A percentile compares a stretch with the other conserved stretches of the same genome.
These are phyloP conservation scores for Fukomys damarensis DNA, from an alignment of 2,113 vertebrate species.

Conservation along the genomic window DNA sequence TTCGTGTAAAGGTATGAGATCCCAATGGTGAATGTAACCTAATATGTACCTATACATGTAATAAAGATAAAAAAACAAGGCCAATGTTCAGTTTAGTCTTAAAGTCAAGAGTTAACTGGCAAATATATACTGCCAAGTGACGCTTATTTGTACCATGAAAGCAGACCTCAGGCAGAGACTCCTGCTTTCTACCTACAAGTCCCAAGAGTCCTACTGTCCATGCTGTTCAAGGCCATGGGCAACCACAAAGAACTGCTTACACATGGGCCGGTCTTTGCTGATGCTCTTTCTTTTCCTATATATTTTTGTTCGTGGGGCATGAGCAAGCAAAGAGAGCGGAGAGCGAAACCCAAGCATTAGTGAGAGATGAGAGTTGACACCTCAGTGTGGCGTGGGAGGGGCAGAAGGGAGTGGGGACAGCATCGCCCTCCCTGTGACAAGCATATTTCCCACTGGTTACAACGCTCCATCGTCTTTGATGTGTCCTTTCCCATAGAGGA, in stretches of 20 bases:
- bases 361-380: slow-evolving; percentile 62
- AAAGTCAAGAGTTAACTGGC: not conserved
- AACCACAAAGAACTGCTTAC: not conserved
- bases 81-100: not conserved
- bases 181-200: not conserved
- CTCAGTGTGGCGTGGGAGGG: slow-evolving; percentile 28
- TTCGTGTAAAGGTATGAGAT: too few species aligned
- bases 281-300: slow-evolving; percentile 8
- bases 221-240: not conserved
- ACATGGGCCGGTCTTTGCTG: not conserved
- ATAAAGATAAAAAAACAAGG: too few species aligned
- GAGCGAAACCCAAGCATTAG: slow-evolving; percentile 67
- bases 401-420: slow-evolving; percentile 16
- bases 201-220: not conserved
- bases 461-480: slow-evolving; percentile 59
- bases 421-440: slow-evolving; percentile 32
- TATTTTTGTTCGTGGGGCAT: not conserved
- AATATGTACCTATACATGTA: too few species aligned
- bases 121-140: not conserved
- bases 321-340: slow-evolving; percentile 35
- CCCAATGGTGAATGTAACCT: too few species aligned
- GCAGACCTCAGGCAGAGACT: not conserved
- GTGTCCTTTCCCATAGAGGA: slow-evolving; percentile 54
- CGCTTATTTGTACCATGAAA: not conserved
- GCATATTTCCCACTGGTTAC: not conserved